phyloP scores from a whole-genome alignment of 2,797 vertebrate species.

The Aldrovandia affinis region DNA sequence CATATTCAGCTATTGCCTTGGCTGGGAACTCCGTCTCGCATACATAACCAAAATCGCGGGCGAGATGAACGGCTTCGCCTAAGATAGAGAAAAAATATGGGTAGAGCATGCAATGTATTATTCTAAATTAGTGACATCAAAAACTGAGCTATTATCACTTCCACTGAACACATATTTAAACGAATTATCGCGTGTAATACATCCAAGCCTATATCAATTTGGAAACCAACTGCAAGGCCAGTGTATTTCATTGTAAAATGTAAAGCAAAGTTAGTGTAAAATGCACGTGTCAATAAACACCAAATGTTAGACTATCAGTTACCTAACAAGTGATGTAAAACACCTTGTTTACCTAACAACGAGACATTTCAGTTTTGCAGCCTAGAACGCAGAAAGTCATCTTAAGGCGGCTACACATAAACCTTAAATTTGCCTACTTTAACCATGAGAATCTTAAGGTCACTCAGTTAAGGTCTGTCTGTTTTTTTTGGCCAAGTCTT shows the following conservation, averaged over 20 bases:
- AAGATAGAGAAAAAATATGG: constrained; percentile 57
- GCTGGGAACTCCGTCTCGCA: constrained; percentile 99
- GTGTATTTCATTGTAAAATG: constrained; percentile 49
- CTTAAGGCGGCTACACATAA: constrained; percentile 80
- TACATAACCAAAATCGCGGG: constrained; percentile 98
- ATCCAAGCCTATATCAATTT: constrained; percentile 20
- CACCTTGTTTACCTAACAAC: constrained; percentile 55
- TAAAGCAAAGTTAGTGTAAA: constrained; percentile 27
- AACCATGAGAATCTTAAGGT: constrained; percentile 80
- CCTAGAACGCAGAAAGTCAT: constrained; percentile 66
- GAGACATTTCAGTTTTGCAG: constrained; percentile 51
- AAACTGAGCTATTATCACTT: constrained; percentile 60
- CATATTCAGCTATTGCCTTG: constrained; percentile 99
- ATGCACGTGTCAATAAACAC: constrained; percentile 36
- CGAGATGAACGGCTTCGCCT: constrained; percentile 99
- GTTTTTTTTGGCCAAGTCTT: constrained; percentile 83
- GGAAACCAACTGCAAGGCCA: constrained; percentile 43
- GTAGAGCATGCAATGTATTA: constrained; percentile 62
- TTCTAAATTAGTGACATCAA: constrained; percentile 58
- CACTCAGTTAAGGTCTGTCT: constrained; percentile 78
- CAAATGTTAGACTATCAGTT: constrained; percentile 52
- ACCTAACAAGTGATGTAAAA: constrained; percentile 55
- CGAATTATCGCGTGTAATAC: constrained; percentile 39
- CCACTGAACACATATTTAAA: constrained; percentile 56
- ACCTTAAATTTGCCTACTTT: constrained; percentile 77